phyloP scores from a whole-genome alignment of 2,888 invertebrate genomes.

The Chloroclysta siterata region DNA sequence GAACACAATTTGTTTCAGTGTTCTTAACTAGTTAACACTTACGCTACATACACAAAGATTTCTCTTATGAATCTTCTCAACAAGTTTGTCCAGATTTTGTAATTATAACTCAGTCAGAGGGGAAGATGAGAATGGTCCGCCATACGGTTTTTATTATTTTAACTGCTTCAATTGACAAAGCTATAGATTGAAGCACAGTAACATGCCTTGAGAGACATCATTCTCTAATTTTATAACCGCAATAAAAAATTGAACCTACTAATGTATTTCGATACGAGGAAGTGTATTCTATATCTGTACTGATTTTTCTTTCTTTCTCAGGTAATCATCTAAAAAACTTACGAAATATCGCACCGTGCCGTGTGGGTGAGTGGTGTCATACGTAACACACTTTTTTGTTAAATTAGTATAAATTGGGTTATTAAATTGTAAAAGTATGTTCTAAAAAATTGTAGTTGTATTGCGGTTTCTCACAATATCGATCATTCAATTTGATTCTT shows the following conservation, averaged over 20 bases:
- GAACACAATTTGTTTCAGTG: too few relatives aligned
- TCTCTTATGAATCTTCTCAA: too few relatives aligned
- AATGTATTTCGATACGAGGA: slow-evolving; percentile 8
- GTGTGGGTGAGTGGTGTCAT: slow-evolving; percentile 36
- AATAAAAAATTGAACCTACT: not conserved
- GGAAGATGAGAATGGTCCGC: not conserved
- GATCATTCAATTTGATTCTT: slow-evolving; percentile 45
- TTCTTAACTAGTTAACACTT: too few relatives aligned
- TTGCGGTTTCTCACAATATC: slow-evolving; percentile 39
- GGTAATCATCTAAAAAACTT: slow-evolving; percentile 41
- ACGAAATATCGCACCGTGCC: slow-evolving; percentile 13
- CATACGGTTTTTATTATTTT: too few relatives aligned
- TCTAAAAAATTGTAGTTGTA: slow-evolving; percentile 30
- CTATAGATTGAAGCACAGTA: too few relatives aligned
- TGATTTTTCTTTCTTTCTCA: slow-evolving; percentile 42
- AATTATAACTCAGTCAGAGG: too few relatives aligned
- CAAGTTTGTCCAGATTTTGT: too few relatives aligned
- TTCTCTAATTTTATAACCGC: not conserved
- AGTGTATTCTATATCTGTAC: slow-evolving; percentile 15
- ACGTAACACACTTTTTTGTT: not conserved
- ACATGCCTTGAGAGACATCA: not conserved
- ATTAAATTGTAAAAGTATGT: slow-evolving; percentile 12
- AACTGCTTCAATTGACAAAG: too few relatives aligned
- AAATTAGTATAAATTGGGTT: slow-evolving; percentile 15
- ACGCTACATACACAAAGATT: too few relatives aligned